Evolutionary conservation across 2,797 vertebrate species (phyloP), one percentile per base, ranked within the genome.

Genomic region (Hoplostethus atlanticus): DNA sequence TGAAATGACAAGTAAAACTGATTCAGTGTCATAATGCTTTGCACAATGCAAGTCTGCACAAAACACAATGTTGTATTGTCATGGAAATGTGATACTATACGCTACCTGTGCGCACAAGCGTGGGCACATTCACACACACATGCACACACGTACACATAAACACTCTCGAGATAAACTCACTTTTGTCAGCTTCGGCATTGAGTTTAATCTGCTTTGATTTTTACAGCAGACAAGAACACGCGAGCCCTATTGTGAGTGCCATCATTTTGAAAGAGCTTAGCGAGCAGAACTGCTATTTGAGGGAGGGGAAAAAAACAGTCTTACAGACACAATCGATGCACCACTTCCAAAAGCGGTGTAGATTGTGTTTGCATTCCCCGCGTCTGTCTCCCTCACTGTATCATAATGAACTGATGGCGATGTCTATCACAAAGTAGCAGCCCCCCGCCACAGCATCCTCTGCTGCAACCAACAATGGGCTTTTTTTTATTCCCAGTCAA

Each of bases 181-280:
- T 86, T 86, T 69, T 82, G 80, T 89, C 81, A 79, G 73, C 57
- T 64, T 51, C 51, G 60, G 68, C 57, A 77, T 66, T 80, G 74
- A 76, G 79, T 84, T 88, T 86, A 87, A 91, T 92, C 82, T 86
- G 69, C 83, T 68, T 80, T 87, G 88, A 93, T 88, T 92, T 87
- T 62, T 21, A 62, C 79, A 69, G 62, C 79, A 63, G 83, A 85
- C 74, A 28, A 21, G 55, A 88, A 85, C 83, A 83, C 7, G 11
- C 73, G 46, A 25, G 70, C 57, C 47, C 38, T 65, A 80, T 84
- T 86, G 84, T 76, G 79, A 86, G 67, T 54, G 68, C 56, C 73
- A 76, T 84, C 83, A 72, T 86, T 74, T 85, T 66, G 77, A 79
- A 92, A 87, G 64, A 81, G 84, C 85, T 89, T 87, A 85, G 83